phyloP scores from a whole-genome alignment of 2,888 invertebrate species.

The Papilio protenor region DNA sequence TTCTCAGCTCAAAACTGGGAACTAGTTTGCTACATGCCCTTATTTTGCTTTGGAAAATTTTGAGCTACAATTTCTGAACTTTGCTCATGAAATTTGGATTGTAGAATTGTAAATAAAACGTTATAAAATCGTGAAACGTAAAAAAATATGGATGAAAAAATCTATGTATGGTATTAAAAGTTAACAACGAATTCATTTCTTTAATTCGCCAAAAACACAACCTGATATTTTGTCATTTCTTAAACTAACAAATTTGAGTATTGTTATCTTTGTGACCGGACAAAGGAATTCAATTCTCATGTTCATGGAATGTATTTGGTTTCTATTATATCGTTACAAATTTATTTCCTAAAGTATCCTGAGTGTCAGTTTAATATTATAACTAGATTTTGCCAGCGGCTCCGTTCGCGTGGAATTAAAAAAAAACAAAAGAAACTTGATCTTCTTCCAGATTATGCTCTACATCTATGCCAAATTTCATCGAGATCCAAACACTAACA shows the following conservation, averaged over 20 bases:
- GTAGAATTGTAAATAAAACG: neutral
- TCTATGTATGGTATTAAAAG: too few relatives aligned
- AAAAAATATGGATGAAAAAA: neutral
- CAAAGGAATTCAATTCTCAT: neutral
- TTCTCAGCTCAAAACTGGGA: conserved; percentile 16
- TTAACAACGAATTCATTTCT: too few relatives aligned
- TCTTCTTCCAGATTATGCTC: too few relatives aligned
- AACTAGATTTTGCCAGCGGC: too few relatives aligned
- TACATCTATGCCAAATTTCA: too few relatives aligned
- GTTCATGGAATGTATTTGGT: neutral
- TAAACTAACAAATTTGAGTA: neutral
- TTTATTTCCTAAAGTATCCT: neutral
- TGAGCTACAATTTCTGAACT: neutral
- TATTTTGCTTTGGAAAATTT: neutral
- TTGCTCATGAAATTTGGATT: neutral
- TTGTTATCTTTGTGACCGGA: neutral
- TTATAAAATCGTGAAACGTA: neutral
- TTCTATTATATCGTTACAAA: neutral
- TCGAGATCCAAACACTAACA: too few relatives aligned
- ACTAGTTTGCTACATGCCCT: conserved; percentile 1
- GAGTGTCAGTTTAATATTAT: neutral
- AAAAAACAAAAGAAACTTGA: too few relatives aligned
- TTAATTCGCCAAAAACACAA: too few relatives aligned
- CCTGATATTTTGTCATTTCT: neutral
- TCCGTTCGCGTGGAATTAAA: too few relatives aligned